Evolutionary conservation across 2,797 vertebrate genomes (phyloP).

Genomic region (Rhinichthys osculus): DNA sequence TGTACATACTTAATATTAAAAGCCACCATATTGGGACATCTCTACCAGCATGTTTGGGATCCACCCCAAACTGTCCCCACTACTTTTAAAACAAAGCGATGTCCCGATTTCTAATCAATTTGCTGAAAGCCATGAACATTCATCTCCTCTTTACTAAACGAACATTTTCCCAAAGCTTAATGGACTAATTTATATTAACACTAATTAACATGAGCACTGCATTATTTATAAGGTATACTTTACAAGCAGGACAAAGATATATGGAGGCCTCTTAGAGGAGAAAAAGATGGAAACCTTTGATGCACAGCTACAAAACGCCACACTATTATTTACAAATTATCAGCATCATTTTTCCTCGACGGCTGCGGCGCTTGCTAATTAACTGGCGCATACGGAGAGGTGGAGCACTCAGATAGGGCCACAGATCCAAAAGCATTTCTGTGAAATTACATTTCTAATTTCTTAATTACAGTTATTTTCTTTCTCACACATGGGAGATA

Average conservation of each 20-base stretch:
- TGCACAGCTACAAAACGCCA: slow-evolving; percentile 52
- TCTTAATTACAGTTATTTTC: slow-evolving; percentile 65
- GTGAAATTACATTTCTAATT: slow-evolving; percentile 62
- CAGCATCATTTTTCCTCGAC: slow-evolving; percentile 53
- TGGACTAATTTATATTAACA: slow-evolving; percentile 62
- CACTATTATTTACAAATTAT: slow-evolving; percentile 65
- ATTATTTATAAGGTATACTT: slow-evolving; percentile 60
- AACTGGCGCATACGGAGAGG: slow-evolving; percentile 58
- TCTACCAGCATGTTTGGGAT: not conserved
- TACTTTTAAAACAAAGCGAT: not conserved
- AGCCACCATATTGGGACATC: not conserved
- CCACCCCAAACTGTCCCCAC: not conserved
- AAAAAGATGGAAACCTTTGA: slow-evolving; percentile 38
- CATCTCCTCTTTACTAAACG: slow-evolving; percentile 45
- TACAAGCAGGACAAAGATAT: slow-evolving; percentile 48
- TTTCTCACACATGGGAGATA: slow-evolving; percentile 46
- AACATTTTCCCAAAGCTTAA: slow-evolving; percentile 59
- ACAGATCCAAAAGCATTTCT: slow-evolving; percentile 61
- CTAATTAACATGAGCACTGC: slow-evolving; percentile 60
- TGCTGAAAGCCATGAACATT: slow-evolving; percentile 20
- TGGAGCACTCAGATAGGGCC: slow-evolving; percentile 57
- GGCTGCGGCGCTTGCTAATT: slow-evolving; percentile 60
- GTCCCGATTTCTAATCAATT: slow-evolving; percentile 18
- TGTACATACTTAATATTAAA: not conserved
- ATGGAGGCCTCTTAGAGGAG: slow-evolving; percentile 29